phyloP scores from a whole-genome alignment of 2,888 invertebrate genomes.

The Parelbella ahira region DNA sequence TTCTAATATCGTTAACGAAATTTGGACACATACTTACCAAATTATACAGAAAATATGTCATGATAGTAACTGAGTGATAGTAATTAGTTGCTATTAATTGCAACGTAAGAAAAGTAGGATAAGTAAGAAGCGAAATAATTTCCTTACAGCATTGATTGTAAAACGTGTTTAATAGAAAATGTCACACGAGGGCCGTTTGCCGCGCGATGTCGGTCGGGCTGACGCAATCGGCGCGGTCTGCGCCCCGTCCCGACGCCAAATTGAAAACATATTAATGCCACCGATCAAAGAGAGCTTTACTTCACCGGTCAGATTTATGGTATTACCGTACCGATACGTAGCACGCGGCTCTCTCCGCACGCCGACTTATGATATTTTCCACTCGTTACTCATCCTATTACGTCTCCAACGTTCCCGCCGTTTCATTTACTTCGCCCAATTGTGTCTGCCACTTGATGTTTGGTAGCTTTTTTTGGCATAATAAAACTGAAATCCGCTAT shows the following conservation, averaged over 20 bases:
- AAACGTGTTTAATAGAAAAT: constrained; percentile 55
- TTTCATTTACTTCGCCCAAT: constrained; percentile 1
- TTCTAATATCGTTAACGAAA: constrained; percentile 28
- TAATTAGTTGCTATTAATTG: too few relatives aligned
- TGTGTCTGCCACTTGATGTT: constrained; percentile 8
- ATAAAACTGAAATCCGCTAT: constrained; percentile 19
- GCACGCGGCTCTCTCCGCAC: constrained; percentile 28
- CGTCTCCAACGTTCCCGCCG: constrained; percentile 1
- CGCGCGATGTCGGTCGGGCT: constrained; percentile 53
- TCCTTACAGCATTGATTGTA: too few relatives aligned
- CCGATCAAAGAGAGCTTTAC: constrained; percentile 70
- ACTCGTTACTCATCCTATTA: constrained; percentile 17
- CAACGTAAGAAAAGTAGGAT: too few relatives aligned
- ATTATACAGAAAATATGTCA: too few relatives aligned
- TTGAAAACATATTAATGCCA: constrained; percentile 68
- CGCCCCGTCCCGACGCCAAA: constrained; percentile 59
- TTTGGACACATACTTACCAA: constrained; percentile 61
- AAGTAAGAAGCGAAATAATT: too few relatives aligned
- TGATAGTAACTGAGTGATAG: too few relatives aligned
- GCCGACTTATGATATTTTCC: constrained; percentile 25
- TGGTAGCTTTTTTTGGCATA: constrained; percentile 1
- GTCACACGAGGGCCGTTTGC: constrained; percentile 53
- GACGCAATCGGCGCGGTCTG: constrained; percentile 65
- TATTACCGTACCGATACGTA: constrained; percentile 29
- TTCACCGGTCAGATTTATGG: constrained; percentile 38